Evolutionary conservation across 1,140 invertebrate species (phyloP).

Genomic region (Sinonovacula constricta): DNA sequence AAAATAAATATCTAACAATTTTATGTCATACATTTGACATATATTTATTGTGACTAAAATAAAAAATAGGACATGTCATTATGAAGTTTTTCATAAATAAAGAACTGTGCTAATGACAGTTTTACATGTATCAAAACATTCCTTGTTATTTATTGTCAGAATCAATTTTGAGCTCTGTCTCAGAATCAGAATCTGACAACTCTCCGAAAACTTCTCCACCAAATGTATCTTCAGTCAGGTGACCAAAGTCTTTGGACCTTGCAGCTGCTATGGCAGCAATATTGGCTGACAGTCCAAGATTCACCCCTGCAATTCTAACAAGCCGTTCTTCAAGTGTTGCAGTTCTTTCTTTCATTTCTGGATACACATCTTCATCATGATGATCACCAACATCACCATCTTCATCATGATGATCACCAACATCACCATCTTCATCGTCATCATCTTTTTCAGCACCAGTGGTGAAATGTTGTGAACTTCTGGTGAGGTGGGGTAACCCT

Average conservation of each 20-base stretch:
- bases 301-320: slow-evolving; percentile 15
- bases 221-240: slow-evolving; percentile 32
- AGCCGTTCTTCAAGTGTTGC: slow-evolving; percentile 34
- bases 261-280: slow-evolving; percentile 26
- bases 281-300: slow-evolving; percentile 17
- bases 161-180: no score
- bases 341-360: slow-evolving; percentile 10
- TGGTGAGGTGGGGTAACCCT: no score
- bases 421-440: not conserved
- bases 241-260: slow-evolving; percentile 15
- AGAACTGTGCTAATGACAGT: no score
- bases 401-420: not conserved
- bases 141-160: no score
- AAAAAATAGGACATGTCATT: no score
- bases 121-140: no score
- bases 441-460: slow-evolving; percentile 6
- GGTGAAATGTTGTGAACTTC: no score
- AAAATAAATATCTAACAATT: no score
- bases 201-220: slow-evolving; percentile 46
- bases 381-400: not conserved
- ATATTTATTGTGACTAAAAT: no score
- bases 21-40: no score
- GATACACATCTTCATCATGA: not conserved
- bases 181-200: slow-evolving; percentile 11
- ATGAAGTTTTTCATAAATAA: no score